Evolutionary conservation across 2,797 vertebrate species (phyloP).

Genomic region (Melanogrammus aeglefinus): DNA sequence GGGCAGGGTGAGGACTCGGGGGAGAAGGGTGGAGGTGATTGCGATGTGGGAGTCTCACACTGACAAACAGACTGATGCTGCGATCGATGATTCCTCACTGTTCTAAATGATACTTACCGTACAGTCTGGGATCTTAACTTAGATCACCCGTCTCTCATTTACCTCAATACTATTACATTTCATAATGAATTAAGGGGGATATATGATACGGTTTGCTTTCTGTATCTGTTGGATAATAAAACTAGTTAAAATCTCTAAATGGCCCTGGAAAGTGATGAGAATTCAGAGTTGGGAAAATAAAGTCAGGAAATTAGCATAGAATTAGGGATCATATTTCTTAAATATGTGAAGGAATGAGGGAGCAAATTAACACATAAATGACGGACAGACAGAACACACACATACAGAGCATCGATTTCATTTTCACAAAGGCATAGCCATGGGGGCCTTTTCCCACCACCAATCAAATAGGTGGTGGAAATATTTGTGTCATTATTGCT

Average conservation of each 20-base stretch:
- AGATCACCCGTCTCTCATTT: not conserved
- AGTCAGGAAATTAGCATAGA: slow-evolving; percentile 29
- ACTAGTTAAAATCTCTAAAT: slow-evolving; percentile 20
- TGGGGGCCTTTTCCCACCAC: not conserved
- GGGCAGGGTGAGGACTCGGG: not conserved
- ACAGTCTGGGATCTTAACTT: not conserved
- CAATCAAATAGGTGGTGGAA: not conserved
- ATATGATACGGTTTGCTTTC: not conserved
- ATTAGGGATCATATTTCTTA: slow-evolving; percentile 47
- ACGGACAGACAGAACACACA: slow-evolving; percentile 43
- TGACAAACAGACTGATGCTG: not conserved
- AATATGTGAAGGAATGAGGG: slow-evolving; percentile 52
- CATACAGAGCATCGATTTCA: slow-evolving; percentile 66
- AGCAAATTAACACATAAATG: slow-evolving; percentile 51
- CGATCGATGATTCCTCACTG: not conserved
- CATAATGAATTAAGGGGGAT: not conserved
- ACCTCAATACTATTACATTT: not conserved
- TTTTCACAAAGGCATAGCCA: slow-evolving; percentile 62
- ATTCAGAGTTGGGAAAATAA: not conserved
- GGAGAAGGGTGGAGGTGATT: not conserved
- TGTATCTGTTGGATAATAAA: slow-evolving; percentile 7
- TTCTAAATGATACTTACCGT: not conserved
- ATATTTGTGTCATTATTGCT: no score
- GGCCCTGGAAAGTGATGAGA: slow-evolving; percentile 13
- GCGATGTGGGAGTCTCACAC: not conserved